Evolutionary conservation across 2,888 invertebrate genomes (phyloP).

Genomic region (Chrysotoxum bicinctum): DNA sequence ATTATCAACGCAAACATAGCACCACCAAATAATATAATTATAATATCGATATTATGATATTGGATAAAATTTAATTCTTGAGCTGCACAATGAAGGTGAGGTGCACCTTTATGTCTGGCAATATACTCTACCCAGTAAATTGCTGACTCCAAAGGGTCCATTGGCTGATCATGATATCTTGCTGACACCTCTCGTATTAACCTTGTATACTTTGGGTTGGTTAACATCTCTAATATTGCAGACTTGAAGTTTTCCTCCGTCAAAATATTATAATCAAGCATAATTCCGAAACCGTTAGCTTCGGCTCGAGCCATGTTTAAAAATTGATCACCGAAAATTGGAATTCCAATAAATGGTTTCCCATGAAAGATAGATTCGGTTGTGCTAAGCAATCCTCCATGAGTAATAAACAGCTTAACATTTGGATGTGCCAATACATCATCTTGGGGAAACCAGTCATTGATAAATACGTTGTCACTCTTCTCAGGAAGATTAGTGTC

Average conservation of each 20-base stretch:
- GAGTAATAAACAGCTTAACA: conserved; percentile 82
- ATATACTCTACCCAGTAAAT: conserved; percentile 80
- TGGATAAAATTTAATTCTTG: conserved; percentile 77
- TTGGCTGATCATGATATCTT: conserved; percentile 78
- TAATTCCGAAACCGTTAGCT: conserved; percentile 80
- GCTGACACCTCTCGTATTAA: conserved; percentile 74
- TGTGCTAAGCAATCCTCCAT: conserved; percentile 83
- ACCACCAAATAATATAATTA: conserved; percentile 73
- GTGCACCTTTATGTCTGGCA: conserved; percentile 77
- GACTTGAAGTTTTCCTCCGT: conserved; percentile 75
- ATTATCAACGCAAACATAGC: not conserved
- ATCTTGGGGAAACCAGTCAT: conserved; percentile 82
- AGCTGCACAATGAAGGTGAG: conserved; percentile 77
- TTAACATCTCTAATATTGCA: conserved; percentile 74
- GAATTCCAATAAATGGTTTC: conserved; percentile 83
- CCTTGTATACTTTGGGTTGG: conserved; percentile 72
- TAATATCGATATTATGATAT: conserved; percentile 76
- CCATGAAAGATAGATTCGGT: conserved; percentile 82
- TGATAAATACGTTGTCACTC: conserved; percentile 79
- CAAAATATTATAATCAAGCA: conserved; percentile 78
- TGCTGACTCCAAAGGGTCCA: conserved; percentile 77
- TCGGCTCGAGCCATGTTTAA: conserved; percentile 82
- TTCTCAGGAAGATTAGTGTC: conserved; percentile 77
- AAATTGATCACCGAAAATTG: conserved; percentile 83
- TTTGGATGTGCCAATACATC: conserved; percentile 82